phyloP scores from a whole-genome alignment of 2,797 vertebrate genomes.

The Platalea minor region DNA sequence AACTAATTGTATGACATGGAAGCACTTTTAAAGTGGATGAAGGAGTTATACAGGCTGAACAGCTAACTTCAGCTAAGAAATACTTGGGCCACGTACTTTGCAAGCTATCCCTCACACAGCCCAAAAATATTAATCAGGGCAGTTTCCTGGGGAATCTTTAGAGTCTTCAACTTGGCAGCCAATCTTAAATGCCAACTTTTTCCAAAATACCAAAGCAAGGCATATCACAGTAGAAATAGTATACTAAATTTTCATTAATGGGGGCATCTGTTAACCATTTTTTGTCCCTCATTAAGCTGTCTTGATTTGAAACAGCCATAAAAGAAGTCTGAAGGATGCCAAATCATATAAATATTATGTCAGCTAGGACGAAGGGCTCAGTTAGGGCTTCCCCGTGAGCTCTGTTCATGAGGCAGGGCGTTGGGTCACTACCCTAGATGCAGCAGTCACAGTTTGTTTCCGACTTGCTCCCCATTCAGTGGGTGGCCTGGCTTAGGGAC shows the following conservation, averaged over 20 bases:
- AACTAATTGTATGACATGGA: neutral
- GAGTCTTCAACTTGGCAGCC: neutral
- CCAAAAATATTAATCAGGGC: neutral
- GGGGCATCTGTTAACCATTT: neutral
- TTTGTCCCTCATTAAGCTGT: conserved; percentile 9
- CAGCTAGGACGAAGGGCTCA: neutral
- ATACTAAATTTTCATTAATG: neutral
- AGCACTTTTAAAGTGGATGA: neutral
- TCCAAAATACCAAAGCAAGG: neutral
- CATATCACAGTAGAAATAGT: neutral
- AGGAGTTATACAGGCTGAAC: neutral
- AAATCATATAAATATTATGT: neutral
- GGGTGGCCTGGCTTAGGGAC: neutral
- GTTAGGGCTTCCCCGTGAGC: neutral
- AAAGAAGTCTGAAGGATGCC: neutral
- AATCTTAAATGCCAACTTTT: neutral
- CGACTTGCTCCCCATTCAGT: neutral
- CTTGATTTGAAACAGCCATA: neutral
- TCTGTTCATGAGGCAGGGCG: neutral
- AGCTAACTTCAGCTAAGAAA: neutral
- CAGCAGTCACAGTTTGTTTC: neutral
- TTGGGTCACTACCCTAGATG: neutral
- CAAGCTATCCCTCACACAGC: neutral
- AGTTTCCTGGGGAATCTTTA: neutral
- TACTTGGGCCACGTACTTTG: neutral